Percentiles rank a stretch among this genome's conserved stretches.
Evolutionary conservation across 2,888 invertebrate species (phyloP).

Genomic region (Zelleria hepariella): DNA sequence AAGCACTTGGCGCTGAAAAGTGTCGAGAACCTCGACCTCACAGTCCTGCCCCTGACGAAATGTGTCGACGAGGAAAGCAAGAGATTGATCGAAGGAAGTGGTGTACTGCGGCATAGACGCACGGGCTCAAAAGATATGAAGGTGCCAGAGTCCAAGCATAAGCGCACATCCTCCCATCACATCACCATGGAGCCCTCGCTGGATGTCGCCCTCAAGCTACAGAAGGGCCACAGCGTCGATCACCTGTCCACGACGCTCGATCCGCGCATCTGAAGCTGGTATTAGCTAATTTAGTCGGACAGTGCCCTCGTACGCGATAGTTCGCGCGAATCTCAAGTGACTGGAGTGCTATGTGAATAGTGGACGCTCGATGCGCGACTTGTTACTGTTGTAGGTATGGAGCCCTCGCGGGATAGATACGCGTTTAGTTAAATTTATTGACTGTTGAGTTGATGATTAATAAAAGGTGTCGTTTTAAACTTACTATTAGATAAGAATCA

Average conservation of each 20-base stretch:
- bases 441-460: background rate
- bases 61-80: constrained; percentile 60
- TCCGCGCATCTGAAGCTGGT: constrained; percentile 33
- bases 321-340: background rate
- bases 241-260: constrained; percentile 36
- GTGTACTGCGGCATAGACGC: constrained; percentile 71
- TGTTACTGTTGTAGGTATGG: background rate
- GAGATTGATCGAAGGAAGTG: constrained; percentile 51
- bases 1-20: constrained; percentile 60
- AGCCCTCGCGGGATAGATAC: background rate
- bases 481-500: background rate
- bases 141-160: constrained; percentile 43
- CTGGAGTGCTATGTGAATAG: background rate
- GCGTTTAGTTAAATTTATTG: constrained; percentile 2
- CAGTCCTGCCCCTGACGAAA: constrained; percentile 46
- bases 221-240: constrained; percentile 60
- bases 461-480: background rate
- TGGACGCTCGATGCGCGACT: background rate
- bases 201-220: constrained; percentile 43
- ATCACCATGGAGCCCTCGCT: constrained; percentile 51
- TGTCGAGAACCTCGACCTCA: constrained; percentile 59
- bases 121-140: constrained; percentile 72
- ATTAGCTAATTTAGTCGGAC: constrained; percentile 16
- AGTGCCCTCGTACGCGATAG: background rate
- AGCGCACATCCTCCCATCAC: constrained; percentile 65